phyloP scores from a whole-genome alignment of 2,113 vertebrate species.

The Xenopus borealis region DNA sequence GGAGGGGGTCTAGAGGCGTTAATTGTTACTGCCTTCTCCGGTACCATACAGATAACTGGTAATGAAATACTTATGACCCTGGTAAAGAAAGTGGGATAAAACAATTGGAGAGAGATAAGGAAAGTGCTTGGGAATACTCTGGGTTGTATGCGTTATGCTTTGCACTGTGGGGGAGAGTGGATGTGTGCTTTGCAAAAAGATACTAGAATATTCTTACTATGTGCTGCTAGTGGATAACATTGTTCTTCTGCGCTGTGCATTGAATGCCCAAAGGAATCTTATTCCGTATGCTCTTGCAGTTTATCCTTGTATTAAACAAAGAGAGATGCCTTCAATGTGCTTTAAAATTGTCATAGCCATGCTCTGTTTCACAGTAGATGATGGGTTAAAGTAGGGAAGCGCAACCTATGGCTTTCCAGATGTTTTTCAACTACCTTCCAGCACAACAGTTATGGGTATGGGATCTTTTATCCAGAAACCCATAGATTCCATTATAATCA shows the following conservation, averaged over 20 bases:
- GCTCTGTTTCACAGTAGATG: too few species aligned
- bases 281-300: too few species aligned
- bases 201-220: background rate
- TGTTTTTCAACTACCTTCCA: too few species aligned
- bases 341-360: too few species aligned
- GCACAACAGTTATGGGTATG: too few species aligned
- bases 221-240: background rate
- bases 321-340: too few species aligned
- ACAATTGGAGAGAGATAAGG: conserved; percentile 68
- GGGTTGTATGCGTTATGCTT: conserved; percentile 51
- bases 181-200: conserved; percentile 1
- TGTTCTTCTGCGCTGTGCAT: background rate
- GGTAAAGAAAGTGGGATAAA: conserved; percentile 74
- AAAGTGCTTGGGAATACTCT: conserved; percentile 50
- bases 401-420: too few species aligned
- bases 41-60: conserved; percentile 85
- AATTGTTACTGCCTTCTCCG: conserved; percentile 90
- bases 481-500: too few species aligned
- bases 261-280: too few species aligned
- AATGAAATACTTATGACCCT: conserved; percentile 88
- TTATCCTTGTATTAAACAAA: too few species aligned
- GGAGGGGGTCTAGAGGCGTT: conserved; percentile 59
- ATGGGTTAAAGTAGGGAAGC: too few species aligned
- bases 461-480: too few species aligned
- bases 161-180: background rate